Conservation (phyloP, 2,113 vertebrate species). For the Lates calcarifer region DNA sequence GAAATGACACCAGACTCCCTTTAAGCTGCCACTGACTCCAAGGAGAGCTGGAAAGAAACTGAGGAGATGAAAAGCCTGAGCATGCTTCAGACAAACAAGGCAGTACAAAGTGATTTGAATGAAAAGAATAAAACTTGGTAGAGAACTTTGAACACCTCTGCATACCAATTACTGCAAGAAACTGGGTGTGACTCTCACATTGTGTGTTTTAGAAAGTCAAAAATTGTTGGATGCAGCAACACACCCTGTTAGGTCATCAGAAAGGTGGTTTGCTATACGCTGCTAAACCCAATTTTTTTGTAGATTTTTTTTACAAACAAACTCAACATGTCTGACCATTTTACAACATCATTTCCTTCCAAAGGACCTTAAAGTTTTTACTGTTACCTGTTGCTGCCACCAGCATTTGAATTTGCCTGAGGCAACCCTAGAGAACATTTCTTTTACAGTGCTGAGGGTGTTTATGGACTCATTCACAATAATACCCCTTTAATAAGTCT, state of each 20-base stretch:
- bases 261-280: neutral
- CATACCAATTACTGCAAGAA: neutral
- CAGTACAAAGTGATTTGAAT: neutral
- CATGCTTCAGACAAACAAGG: neutral
- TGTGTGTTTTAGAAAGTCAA: neutral
- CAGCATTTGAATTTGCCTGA: too few species aligned
- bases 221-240: neutral
- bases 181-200: neutral
- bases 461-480: neutral
- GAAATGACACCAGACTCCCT: constrained; percentile 1
- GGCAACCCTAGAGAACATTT: neutral
- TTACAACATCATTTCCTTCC: too few species aligned
- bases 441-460: neutral
- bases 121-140: neutral
- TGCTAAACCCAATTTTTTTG: neutral
- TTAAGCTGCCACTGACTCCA: constrained; percentile 6
- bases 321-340: too few species aligned
- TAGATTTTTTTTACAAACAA: neutral
- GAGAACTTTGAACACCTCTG: neutral
- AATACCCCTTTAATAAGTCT: neutral
- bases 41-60: neutral
- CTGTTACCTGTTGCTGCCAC: too few species aligned
- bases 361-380: too few species aligned
- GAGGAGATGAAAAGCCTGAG: neutral
- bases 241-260: too few species aligned